Conservation (phyloP, 2,888 invertebrate species). For the Ctena decussata region DNA sequence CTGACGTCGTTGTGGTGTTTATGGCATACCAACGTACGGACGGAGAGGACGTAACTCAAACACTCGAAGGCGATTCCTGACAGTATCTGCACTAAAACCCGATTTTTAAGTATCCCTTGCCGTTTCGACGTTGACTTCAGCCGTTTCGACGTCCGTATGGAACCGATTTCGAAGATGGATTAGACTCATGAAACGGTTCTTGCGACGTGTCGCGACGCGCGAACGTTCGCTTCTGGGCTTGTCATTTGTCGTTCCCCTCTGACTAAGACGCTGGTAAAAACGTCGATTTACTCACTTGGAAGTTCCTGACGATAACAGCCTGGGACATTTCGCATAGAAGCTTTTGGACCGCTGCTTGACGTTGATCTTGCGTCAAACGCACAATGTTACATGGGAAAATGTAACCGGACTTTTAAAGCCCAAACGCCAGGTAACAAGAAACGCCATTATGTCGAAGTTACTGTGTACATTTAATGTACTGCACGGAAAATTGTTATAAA, state of each 20-base stretch:
- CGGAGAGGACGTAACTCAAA: too few species aligned
- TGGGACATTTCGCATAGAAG: neutral
- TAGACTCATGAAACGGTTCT: constrained; percentile 7
- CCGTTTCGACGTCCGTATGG: neutral
- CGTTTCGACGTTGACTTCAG: neutral
- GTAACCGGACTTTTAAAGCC: too few species aligned
- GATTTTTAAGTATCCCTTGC: too few species aligned
- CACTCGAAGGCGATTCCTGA: too few species aligned
- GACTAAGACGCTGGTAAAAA: constrained; percentile 5
- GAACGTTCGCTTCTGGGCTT: constrained; percentile 6
- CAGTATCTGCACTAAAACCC: neutral
- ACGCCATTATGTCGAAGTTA: too few species aligned
- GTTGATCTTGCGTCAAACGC: neutral
- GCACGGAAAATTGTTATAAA: too few species aligned
- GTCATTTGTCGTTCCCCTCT: neutral
- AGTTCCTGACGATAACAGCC: neutral
- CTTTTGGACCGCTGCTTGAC: neutral
- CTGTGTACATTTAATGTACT: too few species aligned
- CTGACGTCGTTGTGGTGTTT: too few species aligned
- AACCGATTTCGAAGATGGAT: constrained; percentile 18
- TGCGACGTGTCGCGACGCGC: constrained; percentile 14
- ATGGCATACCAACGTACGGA: too few species aligned
- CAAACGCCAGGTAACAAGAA: too few species aligned
- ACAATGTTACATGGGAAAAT: neutral
- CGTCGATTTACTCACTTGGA: neutral